Conservation (phyloP, 2,888 invertebrate genomes). For the Phasia obesa region DNA sequence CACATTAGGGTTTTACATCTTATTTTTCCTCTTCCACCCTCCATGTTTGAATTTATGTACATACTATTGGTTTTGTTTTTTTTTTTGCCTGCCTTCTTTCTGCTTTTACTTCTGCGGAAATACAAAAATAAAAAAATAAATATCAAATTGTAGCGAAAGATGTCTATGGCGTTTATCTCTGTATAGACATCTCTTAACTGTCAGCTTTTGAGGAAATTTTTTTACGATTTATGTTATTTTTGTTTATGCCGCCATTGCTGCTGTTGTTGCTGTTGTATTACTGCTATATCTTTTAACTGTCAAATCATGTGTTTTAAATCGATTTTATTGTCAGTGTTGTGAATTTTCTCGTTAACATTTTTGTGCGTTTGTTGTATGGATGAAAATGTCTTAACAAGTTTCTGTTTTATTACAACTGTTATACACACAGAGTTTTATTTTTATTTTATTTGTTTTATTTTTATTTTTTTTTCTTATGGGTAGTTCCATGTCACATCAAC, state of each 20-base stretch:
- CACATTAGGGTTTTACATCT: not conserved
- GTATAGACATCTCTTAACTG: conserved; percentile 54
- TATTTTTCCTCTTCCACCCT: not conserved
- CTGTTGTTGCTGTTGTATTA: conserved; percentile 1
- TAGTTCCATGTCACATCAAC: too few relatives aligned
- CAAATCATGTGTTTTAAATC: conserved; percentile 70
- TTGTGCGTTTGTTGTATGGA: conserved; percentile 4
- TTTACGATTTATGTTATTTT: conserved; percentile 25
- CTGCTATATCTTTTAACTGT: conserved; percentile 58
- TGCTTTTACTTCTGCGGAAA: not conserved
- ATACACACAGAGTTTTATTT: conserved; percentile 22
- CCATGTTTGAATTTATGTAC: not conserved
- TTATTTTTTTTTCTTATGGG: conserved; percentile 24
- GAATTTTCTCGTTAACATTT: conserved; percentile 42
- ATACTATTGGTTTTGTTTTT: too few relatives aligned
- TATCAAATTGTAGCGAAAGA: not conserved
- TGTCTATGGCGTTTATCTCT: conserved; percentile 45
- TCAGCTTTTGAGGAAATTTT: conserved; percentile 45
- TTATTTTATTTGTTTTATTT: conserved; percentile 7
- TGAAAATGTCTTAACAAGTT: conserved; percentile 4
- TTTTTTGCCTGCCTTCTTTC: not conserved
- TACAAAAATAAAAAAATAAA: not conserved
- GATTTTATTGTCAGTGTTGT: conserved; percentile 49
- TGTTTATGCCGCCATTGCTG: not conserved
- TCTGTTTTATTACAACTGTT: conserved; percentile 13